A percentile compares a stretch with the other conserved stretches of the same genome.
These are phyloP conservation scores for Cydia splendana DNA, from an alignment of 1,140 invertebrate genomes.

Conservation along the genomic window DNA sequence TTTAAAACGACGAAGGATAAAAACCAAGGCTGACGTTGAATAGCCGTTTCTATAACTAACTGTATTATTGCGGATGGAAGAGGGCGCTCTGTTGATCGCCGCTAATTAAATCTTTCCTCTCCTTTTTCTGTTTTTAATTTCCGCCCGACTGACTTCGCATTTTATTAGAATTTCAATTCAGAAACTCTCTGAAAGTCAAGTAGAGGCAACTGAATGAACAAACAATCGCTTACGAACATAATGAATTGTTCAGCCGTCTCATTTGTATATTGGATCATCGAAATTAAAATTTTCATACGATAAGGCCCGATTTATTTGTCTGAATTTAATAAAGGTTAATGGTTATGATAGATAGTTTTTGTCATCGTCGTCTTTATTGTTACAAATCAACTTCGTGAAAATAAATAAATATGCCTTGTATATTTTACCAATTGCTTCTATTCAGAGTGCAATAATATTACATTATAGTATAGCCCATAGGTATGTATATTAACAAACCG, in stretches of 20 bases:
- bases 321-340: not conserved
- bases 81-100: slow-evolving; percentile 35
- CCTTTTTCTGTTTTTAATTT: slow-evolving; percentile 43
- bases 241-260: slow-evolving; percentile 32
- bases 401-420: too few species aligned
- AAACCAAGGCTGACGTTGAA: not conserved
- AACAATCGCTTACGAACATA: slow-evolving; percentile 34
- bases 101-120: slow-evolving; percentile 45
- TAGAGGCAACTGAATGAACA: slow-evolving; percentile 29
- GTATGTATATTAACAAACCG: too few species aligned
- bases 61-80: slow-evolving; percentile 16
- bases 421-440: too few species aligned
- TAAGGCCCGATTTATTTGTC: not conserved
- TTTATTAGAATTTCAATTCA: slow-evolving; percentile 46
- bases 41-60: slow-evolving; percentile 29
- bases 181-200: slow-evolving; percentile 29
- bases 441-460: too few species aligned
- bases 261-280: slow-evolving; percentile 18
- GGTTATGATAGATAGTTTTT: not conserved
- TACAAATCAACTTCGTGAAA: too few species aligned
- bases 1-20: not conserved
- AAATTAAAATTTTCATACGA: not conserved
- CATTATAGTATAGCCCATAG: too few species aligned
- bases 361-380: too few species aligned
- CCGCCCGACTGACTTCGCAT: slow-evolving; percentile 36